Evolutionary conservation across 2,113 vertebrate species (phyloP).

Genomic region (Podarcis raffonei): DNA sequence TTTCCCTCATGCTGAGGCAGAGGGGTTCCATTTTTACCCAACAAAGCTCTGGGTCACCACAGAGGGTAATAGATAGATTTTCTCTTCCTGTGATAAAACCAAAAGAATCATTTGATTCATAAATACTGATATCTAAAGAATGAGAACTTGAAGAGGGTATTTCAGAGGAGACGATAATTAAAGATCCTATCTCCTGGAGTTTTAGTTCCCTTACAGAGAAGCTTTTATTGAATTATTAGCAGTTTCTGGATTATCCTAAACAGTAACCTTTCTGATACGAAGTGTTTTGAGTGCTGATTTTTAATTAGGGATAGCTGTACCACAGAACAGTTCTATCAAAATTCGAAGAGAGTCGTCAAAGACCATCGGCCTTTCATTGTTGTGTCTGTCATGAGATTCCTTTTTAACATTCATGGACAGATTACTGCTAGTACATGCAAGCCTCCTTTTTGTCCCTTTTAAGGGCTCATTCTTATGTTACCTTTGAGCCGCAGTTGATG

Average conservation of each 20-base stretch:
- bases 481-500: not conserved
- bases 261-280: slow-evolving; percentile 1
- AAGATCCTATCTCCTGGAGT: not conserved
- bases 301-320: slow-evolving; percentile 14
- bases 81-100: not conserved
- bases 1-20: not conserved
- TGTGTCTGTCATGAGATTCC: not conserved
- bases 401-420: not conserved
- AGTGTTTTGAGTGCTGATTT: not conserved
- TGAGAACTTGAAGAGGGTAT: not conserved
- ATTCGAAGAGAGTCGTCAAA: not conserved
- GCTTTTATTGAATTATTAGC: slow-evolving; percentile 16
- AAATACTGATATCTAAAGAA: slow-evolving; percentile 30
- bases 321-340: slow-evolving; percentile 13
- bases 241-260: slow-evolving; percentile 33
- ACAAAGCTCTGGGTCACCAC: accelerated
- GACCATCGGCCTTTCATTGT: slow-evolving; percentile 22
- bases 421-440: not conserved
- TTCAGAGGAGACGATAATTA: slow-evolving; percentile 9
- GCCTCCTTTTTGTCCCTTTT: not conserved
- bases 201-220: slow-evolving; percentile 2
- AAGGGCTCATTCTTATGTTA: not conserved
- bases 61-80: slow-evolving; percentile 17
- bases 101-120: slow-evolving; percentile 2
- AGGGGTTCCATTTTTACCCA: slow-evolving; percentile 14